Base-by-base conservation (phyloP, 1,140 invertebrate species). In the Dendrolimus kikuchii region DNA sequence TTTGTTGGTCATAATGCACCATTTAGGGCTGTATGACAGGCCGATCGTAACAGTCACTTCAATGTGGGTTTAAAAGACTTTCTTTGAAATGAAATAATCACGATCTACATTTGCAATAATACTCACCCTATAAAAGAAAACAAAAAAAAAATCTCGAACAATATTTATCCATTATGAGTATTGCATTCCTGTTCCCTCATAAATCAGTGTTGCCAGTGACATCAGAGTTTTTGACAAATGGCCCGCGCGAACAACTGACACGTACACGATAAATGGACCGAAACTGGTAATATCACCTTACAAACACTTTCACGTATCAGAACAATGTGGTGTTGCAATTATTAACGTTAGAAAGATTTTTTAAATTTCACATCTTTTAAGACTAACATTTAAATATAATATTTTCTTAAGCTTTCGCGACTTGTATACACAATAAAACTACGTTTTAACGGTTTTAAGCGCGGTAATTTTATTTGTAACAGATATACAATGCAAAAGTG, bases 81-180 rank as follows among this genome's bases (percentile, higher is more conserved):
- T 23, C 23, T 23, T 23, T 23, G 23, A 23, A 23, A 23, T 23
- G 23, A 23, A 23, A 23, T 23, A 2, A 2, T 23, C 23, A 23
- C 23, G 23, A 1, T 23, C 23, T 23, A 23, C 23, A 42, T 4
- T 39, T 49, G 38, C 23, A 48, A 44, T 40, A 23, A 64, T 60
- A 49, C 64, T 66, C 68, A 73, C 68, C 62, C 58, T 51, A 65
- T 51, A 43, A 53, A 39, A 58, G 36, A 53, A 49, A 50, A 46
- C 40, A 56, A 45, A 51, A 64, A 64, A 63, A 73, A 82, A 79
- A 76, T 77, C 74, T 72, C 69, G 68, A 74, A 77, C 74, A 80
- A 82, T 80, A 82, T 80, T 82, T 81, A 81, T 80, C 79, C 79
- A 82, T 82, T 82, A 82, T 68, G 78, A 67, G 68, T 71, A 82